phyloP scores from a whole-genome alignment of 1,140 invertebrate species.

The Zaprionus davidi region DNA sequence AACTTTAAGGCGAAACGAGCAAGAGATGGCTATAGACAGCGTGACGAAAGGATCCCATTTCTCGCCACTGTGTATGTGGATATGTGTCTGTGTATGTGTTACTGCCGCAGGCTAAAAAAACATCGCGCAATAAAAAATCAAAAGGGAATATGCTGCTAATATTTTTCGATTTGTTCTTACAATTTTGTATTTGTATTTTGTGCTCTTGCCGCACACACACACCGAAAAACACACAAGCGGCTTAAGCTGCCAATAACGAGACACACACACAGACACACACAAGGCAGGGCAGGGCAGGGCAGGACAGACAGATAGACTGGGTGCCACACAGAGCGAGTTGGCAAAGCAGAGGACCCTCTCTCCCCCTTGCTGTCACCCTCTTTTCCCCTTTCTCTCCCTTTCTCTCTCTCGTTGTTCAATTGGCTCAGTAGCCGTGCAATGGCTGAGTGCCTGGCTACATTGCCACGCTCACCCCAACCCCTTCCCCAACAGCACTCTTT shows the following conservation, averaged over 20 bases:
- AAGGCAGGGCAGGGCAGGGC: background rate
- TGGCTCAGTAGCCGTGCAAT: constrained; percentile 67
- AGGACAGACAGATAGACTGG: background rate
- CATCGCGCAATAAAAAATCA: constrained; percentile 71
- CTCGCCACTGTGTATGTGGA: background rate
- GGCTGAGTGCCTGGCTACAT: constrained; percentile 75
- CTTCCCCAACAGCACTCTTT: background rate
- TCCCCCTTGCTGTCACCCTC: too few relatives aligned
- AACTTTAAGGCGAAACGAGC: constrained; percentile 30
- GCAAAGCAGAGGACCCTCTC: background rate
- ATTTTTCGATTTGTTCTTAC: constrained; percentile 72
- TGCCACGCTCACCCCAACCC: constrained; percentile 29
- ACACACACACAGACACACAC: constrained; percentile 50
- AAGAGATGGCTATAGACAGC: background rate
- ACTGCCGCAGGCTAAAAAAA: constrained; percentile 44
- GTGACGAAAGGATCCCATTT: background rate
- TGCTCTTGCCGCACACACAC: constrained; percentile 32
- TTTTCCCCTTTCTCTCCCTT: background rate
- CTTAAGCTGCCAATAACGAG: constrained; percentile 73
- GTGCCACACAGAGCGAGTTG: background rate
- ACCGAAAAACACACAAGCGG: constrained; percentile 25
- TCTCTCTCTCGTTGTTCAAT: constrained; percentile 33
- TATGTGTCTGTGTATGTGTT: constrained; percentile 5
- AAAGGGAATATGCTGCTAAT: constrained; percentile 73
- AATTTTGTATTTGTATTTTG: constrained; percentile 18